A percentile compares a stretch with the other conserved stretches of the same genome.
Evolutionary conservation across 2,888 invertebrate genomes (phyloP).

Genomic region (Macrosoma leucophasiata): DNA sequence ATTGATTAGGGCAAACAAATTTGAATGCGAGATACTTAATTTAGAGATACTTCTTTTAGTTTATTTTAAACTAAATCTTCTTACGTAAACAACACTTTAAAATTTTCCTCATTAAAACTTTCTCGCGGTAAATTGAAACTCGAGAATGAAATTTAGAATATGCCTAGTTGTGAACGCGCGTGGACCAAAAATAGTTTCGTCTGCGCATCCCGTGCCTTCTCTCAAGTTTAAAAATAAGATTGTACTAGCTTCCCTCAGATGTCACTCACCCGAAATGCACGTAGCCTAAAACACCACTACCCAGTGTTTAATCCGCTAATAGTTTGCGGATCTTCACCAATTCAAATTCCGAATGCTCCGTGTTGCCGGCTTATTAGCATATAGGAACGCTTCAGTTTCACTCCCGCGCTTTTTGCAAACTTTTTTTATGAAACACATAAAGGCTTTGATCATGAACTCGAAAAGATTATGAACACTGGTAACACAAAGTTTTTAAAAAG

Average conservation of each 20-base stretch:
- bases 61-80: too few species aligned
- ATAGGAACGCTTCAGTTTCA: constrained; percentile 45
- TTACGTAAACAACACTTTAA: too few species aligned
- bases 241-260: constrained; percentile 43
- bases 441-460: constrained; percentile 23
- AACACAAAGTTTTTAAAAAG: constrained; percentile 14
- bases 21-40: too few species aligned
- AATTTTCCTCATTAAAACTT: too few species aligned
- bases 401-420: constrained; percentile 40
- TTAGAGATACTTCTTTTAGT: too few species aligned
- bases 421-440: constrained; percentile 30
- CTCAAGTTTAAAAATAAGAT: constrained; percentile 58
- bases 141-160: constrained; percentile 55
- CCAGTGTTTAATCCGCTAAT: constrained; percentile 49
- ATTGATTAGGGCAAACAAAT: too few species aligned
- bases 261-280: constrained; percentile 63
- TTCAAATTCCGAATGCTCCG: constrained; percentile 45
- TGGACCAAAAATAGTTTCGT: constrained; percentile 65
- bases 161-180: constrained; percentile 48
- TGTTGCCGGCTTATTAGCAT: constrained; percentile 47
- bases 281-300: constrained; percentile 37
- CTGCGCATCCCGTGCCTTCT: constrained; percentile 53
- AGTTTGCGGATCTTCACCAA: constrained; percentile 53
- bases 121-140: constrained; percentile 46
- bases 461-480: constrained; percentile 19